Conservation (phyloP, 2,113 vertebrate species). For the Semnornis frantzii region DNA sequence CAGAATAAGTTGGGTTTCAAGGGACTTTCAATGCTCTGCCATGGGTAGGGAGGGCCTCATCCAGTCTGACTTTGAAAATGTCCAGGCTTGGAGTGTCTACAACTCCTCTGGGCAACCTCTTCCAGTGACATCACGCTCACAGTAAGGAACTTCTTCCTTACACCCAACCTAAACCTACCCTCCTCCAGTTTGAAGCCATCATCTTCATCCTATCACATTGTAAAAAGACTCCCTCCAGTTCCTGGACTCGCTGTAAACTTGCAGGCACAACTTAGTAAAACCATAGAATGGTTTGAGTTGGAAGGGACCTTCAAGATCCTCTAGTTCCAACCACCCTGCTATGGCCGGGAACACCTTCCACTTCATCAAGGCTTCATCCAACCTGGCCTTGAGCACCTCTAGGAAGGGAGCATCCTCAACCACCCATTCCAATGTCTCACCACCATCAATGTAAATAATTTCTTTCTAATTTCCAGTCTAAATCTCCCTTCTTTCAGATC, state of each 20-base stretch:
- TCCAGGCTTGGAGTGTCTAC: neutral
- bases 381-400: neutral
- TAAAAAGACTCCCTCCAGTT: too few species aligned
- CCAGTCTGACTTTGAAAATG: neutral
- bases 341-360: neutral
- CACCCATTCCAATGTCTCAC: neutral
- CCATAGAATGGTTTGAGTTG: neutral
- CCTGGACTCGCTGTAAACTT: too few species aligned
- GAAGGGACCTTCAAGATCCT: neutral
- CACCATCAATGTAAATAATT: neutral
- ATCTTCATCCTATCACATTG: too few species aligned
- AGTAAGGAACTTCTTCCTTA: neutral
- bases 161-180: too few species aligned
- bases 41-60: neutral
- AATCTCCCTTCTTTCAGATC: neutral
- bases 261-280: neutral
- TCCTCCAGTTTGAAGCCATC: neutral
- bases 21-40: too few species aligned
- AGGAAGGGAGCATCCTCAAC: neutral
- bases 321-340: neutral
- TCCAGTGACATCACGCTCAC: neutral
- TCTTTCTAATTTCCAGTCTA: too few species aligned
- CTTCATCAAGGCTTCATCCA: neutral
- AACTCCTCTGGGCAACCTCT: neutral
- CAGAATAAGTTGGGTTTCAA: neutral